Conservation (phyloP, 2,113 vertebrate genomes). For the Malaclemys terrapin region DNA sequence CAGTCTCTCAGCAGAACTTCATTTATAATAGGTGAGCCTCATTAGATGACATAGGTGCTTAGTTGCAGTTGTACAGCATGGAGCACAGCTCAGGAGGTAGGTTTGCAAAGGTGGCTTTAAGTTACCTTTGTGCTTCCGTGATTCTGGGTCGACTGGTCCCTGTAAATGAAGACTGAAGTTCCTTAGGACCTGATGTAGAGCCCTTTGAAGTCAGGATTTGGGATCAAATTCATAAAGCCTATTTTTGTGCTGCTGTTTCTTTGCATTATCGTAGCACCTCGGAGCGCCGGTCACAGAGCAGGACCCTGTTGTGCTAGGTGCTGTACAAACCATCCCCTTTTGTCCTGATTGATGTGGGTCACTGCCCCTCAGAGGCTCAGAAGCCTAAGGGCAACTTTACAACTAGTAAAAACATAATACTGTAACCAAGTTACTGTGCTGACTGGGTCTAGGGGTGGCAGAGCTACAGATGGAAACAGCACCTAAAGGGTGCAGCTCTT, state of each 20-base stretch:
- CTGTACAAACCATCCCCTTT: not conserved
- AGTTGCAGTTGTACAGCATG: not conserved
- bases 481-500: no score
- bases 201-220: no score
- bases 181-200: not conserved
- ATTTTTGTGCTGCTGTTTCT: not conserved
- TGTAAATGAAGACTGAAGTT: not conserved
- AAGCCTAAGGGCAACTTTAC: not conserved
- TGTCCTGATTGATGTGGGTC: not conserved
- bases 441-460: not conserved
- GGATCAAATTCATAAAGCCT: no score
- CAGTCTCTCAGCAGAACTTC: not conserved
- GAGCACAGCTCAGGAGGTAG: not conserved
- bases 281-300: not conserved
- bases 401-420: not conserved
- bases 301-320: not conserved
- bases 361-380: not conserved
- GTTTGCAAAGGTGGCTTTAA: not conserved
- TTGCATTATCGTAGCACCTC: not conserved
- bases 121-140: not conserved
- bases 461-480: no score
- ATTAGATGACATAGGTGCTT: not conserved
- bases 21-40: not conserved
- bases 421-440: not conserved
- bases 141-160: not conserved